phyloP scores from a whole-genome alignment of 2,113 vertebrate species.

The Oophaga pumilio region DNA sequence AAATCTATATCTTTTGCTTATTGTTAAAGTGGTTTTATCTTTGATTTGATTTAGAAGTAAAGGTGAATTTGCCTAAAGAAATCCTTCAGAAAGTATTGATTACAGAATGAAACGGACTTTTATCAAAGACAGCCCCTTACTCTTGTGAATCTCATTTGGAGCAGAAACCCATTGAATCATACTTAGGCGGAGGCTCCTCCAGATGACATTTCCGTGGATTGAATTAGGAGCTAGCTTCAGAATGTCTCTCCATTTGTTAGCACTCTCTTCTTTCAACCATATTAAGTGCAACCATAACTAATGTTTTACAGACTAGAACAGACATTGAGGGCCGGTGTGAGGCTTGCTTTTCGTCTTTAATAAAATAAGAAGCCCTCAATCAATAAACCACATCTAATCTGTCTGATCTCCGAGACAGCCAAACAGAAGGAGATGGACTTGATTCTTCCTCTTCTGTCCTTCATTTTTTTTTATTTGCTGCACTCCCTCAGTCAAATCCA shows the following conservation, averaged over 20 bases:
- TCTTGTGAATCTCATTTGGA: conserved; percentile 9
- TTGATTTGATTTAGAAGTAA: conserved; percentile 2
- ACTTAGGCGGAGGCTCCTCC: conserved; percentile 26
- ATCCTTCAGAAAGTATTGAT: conserved; percentile 23
- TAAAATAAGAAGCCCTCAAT: conserved; percentile 57
- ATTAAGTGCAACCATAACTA: conserved; percentile 39
- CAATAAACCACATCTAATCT: conserved; percentile 60
- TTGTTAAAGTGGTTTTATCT: not conserved
- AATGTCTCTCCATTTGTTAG: conserved; percentile 41
- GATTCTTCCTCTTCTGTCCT: conserved; percentile 39
- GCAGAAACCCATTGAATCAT: conserved; percentile 33
- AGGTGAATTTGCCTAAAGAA: not conserved
- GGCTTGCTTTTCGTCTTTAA: conserved; percentile 55
- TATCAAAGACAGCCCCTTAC: conserved; percentile 3
- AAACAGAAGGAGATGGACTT: conserved; percentile 47
- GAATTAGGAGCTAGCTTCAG: conserved; percentile 25
- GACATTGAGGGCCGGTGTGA: conserved; percentile 46
- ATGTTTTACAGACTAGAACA: conserved; percentile 54
- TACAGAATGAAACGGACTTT: conserved; percentile 24
- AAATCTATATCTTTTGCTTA: not conserved
- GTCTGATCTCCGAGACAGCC: conserved; percentile 51
- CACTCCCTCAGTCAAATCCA: conserved; percentile 38
- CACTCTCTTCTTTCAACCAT: conserved; percentile 37
- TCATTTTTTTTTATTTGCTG: conserved; percentile 33
- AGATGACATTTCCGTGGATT: conserved; percentile 14